A percentile compares a stretch with the other conserved stretches of the same genome.
phyloP scores from a whole-genome alignment of 2,797 vertebrate species.

The Cephalopachus bancanus region DNA sequence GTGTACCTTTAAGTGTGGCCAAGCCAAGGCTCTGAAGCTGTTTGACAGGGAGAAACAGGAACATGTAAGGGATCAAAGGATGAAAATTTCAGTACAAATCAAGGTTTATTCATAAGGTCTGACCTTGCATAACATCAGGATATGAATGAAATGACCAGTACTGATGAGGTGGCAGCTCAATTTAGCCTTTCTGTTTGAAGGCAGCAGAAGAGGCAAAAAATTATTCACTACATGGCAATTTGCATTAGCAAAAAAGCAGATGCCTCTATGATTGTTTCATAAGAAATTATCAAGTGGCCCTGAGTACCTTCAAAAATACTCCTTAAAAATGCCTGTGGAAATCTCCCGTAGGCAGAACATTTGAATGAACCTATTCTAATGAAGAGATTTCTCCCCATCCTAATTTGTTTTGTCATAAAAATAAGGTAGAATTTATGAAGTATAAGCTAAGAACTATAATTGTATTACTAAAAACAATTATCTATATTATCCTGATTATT shows the following conservation, averaged over 20 bases:
- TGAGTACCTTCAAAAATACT: neutral
- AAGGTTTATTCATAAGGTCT: conserved; percentile 21
- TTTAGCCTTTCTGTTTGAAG: conserved; percentile 16
- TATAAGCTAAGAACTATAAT: conserved; percentile 10
- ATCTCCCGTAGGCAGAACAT: neutral
- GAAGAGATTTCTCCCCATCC: conserved; percentile 6
- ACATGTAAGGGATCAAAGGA: conserved; percentile 48
- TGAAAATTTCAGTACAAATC: conserved; percentile 62
- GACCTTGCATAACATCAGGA: neutral
- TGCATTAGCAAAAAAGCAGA: neutral
- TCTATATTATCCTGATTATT: conserved; percentile 33
- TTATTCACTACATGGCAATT: conserved; percentile 25
- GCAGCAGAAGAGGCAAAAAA: conserved; percentile 6
- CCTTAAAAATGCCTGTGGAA: conserved; percentile 48
- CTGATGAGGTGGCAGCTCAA: neutral
- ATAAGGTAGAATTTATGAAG: neutral
- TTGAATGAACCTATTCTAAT: conserved; percentile 29
- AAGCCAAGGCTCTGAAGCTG: conserved; percentile 50
- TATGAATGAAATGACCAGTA: neutral
- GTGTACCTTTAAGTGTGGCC: conserved; percentile 24
- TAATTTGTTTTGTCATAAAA: conserved; percentile 60
- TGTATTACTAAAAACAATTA: conserved; percentile 53
- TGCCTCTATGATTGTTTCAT: neutral
- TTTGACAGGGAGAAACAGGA: conserved; percentile 50
- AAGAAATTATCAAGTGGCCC: conserved; percentile 28